These are phyloP conservation scores for Archivesica marissinica DNA, from an alignment of 1,140 invertebrate species.

Conservation along the genomic window DNA sequence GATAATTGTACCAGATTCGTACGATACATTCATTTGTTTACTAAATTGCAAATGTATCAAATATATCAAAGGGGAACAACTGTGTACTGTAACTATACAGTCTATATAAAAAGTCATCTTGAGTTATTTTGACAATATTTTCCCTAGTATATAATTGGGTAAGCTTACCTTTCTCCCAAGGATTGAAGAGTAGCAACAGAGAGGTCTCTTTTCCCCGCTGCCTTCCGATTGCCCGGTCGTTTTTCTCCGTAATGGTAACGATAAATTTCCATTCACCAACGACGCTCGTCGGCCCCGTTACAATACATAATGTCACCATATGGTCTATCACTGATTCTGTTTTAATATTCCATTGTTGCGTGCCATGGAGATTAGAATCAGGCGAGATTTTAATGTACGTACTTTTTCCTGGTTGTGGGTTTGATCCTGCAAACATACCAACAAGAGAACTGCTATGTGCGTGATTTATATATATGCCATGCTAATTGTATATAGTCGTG, in stretches of 20 bases:
- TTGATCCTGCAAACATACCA: not conserved
- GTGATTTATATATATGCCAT: not conserved
- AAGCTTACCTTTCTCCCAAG: conserved; percentile 90
- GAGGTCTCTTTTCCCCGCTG: conserved; percentile 85
- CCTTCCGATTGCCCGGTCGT: conserved; percentile 51
- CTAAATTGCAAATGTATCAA: no score
- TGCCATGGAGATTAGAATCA: not conserved
- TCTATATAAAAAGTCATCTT: no score
- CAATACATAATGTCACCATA: conserved; percentile 15
- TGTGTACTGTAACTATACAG: no score
- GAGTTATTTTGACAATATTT: no score
- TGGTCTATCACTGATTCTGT: not conserved
- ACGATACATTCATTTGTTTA: no score
- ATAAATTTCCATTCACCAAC: conserved; percentile 94
- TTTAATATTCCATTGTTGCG: conserved; percentile 33
- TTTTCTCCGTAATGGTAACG: conserved; percentile 90
- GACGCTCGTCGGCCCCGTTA: conserved; percentile 87
- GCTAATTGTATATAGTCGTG: not conserved
- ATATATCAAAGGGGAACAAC: no score
- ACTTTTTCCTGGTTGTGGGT: conserved; percentile 28
- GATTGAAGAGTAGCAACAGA: conserved; percentile 93
- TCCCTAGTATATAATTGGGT: not conserved
- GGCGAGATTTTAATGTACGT: not conserved
- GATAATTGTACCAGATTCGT: no score
- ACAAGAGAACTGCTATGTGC: not conserved